phyloP scores from a whole-genome alignment of 2,797 vertebrate species.

The Spheniscus humboldti region DNA sequence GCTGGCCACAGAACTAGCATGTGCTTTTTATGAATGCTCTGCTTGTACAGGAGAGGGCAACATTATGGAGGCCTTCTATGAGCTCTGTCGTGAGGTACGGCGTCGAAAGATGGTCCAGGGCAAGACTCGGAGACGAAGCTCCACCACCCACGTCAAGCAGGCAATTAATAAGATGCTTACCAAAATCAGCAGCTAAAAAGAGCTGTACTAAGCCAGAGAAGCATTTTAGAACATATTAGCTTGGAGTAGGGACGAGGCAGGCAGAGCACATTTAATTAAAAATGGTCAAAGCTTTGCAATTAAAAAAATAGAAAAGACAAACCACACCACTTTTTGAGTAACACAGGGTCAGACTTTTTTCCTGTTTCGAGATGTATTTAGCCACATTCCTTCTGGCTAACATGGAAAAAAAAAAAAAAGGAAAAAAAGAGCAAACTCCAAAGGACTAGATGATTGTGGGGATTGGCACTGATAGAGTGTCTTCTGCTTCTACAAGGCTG shows the following conservation, averaged over 20 bases:
- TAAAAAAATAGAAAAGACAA: not conserved
- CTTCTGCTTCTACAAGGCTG: not conserved
- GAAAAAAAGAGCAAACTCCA: not conserved
- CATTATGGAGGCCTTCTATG: slow-evolving; percentile 91
- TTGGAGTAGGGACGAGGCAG: not conserved
- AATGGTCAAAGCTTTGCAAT: not conserved
- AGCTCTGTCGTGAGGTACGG: slow-evolving; percentile 92
- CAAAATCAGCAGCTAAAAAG: slow-evolving; percentile 93
- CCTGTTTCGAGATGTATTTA: not conserved
- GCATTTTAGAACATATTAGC: not conserved
- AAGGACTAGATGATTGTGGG: slow-evolving; percentile 1
- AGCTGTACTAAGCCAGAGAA: not conserved
- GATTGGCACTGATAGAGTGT: not conserved
- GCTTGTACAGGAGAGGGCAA: slow-evolving; percentile 90
- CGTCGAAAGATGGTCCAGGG: slow-evolving; percentile 91
- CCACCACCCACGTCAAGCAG: slow-evolving; percentile 97
- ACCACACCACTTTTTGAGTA: not conserved
- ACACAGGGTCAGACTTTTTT: not conserved
- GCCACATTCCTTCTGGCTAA: slow-evolving; percentile 16
- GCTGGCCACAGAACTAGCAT: slow-evolving; percentile 91
- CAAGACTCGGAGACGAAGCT: slow-evolving; percentile 91
- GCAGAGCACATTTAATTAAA: not conserved
- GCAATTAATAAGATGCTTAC: slow-evolving; percentile 99
- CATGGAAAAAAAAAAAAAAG: fast-evolving
- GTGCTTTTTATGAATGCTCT: slow-evolving; percentile 96